Conservation (phyloP, 2,888 invertebrate genomes). For the Xestia c-nigrum region DNA sequence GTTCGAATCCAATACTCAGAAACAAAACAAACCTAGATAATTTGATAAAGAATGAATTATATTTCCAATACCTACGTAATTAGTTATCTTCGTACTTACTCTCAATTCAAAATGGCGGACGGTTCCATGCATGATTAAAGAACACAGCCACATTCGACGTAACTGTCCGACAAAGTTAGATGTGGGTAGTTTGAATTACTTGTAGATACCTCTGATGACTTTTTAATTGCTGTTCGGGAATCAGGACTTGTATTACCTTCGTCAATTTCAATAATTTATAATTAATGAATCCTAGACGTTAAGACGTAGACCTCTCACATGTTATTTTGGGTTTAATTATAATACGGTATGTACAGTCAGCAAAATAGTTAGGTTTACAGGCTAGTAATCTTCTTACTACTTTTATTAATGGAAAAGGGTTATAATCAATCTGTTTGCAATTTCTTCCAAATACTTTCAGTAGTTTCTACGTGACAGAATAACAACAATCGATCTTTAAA, state of each 20-base stretch:
- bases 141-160: background rate
- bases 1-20: background rate
- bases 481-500: no score
- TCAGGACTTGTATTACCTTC: background rate
- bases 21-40: background rate
- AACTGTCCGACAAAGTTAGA: slow-evolving; percentile 23
- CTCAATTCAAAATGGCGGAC: slow-evolving; percentile 1
- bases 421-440: no score
- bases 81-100: background rate
- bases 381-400: no score
- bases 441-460: no score
- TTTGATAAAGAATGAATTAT: slow-evolving; percentile 15
- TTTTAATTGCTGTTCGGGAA: slow-evolving; percentile 9
- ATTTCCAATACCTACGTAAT: background rate
- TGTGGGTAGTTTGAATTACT: slow-evolving; percentile 1
- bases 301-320: background rate
- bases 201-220: background rate
- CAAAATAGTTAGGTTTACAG: no score
- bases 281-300: background rate
- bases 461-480: no score
- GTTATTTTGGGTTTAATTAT: background rate
- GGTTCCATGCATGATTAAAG: slow-evolving; percentile 16
- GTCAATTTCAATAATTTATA: slow-evolving; percentile 21
- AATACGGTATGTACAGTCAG: background rate
- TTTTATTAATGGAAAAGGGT: no score